Conservation (phyloP, 2,113 vertebrate genomes). For the Enhydra lutris region DNA sequence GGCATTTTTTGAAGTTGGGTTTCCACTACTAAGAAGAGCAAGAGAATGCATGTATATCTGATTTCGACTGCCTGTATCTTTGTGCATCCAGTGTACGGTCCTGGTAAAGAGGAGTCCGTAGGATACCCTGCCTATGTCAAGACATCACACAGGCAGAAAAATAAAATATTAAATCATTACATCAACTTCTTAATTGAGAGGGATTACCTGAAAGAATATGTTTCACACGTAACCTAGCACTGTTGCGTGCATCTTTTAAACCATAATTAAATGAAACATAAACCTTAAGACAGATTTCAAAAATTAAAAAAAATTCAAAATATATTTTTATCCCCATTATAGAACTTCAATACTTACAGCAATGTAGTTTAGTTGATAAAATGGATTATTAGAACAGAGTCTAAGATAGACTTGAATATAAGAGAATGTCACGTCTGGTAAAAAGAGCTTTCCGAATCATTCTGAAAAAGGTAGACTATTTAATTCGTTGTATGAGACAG, state of each 20-base stretch:
- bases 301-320: not conserved
- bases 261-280: not conserved
- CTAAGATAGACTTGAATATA: not conserved
- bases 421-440: not conserved
- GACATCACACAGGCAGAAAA: not conserved
- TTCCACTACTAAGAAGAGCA: not conserved
- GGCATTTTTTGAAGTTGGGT: not conserved
- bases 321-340: not conserved
- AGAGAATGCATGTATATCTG: not conserved
- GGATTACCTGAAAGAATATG: not conserved
- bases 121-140: not conserved
- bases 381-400: not conserved
- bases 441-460: not conserved
- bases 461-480: not conserved
- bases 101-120: not conserved
- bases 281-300: not conserved
- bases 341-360: not conserved
- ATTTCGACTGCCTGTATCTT: not conserved
- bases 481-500: not conserved
- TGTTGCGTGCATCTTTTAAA: not conserved
- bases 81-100: not conserved
- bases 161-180: not conserved
- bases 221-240: not conserved
- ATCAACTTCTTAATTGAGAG: not conserved
- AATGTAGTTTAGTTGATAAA: not conserved